A percentile compares a stretch with the other conserved stretches of the same genome.
Evolutionary conservation across 2,888 invertebrate genomes (phyloP).

Genomic region (Plusia festucae): DNA sequence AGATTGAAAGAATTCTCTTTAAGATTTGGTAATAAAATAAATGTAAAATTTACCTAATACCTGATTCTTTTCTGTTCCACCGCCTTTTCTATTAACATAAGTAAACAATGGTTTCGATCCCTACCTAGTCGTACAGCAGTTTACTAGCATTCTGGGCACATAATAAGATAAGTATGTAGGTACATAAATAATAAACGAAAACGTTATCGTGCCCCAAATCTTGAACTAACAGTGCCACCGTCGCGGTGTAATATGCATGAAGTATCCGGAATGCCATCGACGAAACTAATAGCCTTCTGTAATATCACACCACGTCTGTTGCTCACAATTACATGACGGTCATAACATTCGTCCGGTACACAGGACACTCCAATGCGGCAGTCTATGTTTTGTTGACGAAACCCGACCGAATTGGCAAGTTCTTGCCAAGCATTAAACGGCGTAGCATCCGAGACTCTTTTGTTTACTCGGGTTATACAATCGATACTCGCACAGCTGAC

Average conservation of each 20-base stretch:
- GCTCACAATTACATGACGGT: constrained; percentile 37
- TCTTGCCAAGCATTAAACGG: not conserved
- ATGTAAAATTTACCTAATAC: not conserved
- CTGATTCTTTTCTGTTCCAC: not conserved
- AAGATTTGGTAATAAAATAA: not conserved
- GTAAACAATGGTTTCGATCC: not conserved
- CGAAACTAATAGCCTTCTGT: constrained; percentile 19
- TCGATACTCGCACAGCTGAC: constrained; percentile 73
- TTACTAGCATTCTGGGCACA: not conserved
- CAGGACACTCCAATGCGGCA: constrained; percentile 50
- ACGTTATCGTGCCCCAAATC: constrained; percentile 22
- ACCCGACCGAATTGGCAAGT: constrained; percentile 34
- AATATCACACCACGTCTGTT: constrained; percentile 33
- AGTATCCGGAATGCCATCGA: not conserved
- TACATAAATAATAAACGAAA: not conserved
- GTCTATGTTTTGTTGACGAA: constrained; percentile 57
- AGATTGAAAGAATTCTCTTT: not conserved
- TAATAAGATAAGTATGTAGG: not conserved
- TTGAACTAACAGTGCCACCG: constrained; percentile 10
- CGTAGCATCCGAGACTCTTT: constrained; percentile 14
- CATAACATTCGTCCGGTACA: constrained; percentile 36
- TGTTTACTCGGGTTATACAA: constrained; percentile 57
- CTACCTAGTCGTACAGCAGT: not conserved
- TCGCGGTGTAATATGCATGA: not conserved
- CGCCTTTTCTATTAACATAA: not conserved